Conservation (phyloP, 2,797 vertebrate species). For the Onychomys leucogaster region DNA sequence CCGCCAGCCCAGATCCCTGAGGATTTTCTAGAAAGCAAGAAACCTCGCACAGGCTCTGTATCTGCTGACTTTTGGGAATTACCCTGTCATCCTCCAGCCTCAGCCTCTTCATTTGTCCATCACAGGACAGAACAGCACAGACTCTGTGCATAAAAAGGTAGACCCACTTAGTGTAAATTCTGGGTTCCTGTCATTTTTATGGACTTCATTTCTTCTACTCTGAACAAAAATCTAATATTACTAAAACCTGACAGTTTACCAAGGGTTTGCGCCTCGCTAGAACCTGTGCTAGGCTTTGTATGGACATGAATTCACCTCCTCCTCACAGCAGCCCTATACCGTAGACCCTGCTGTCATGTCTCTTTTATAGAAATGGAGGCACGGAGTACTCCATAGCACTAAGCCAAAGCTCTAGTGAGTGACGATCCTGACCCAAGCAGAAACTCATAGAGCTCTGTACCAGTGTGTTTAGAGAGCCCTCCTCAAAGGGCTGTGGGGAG, state of each 20-base stretch:
- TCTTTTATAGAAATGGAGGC: neutral
- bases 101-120: neutral
- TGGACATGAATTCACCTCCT: neutral
- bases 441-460: neutral
- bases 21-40: neutral
- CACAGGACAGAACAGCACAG: neutral
- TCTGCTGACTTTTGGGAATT: neutral
- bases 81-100: slow-evolving; percentile 8
- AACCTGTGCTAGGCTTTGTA: neutral
- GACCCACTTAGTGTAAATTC: neutral
- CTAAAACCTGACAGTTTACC: slow-evolving; percentile 13
- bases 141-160: neutral
- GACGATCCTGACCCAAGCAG: neutral
- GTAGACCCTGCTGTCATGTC: neutral
- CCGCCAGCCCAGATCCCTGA: too few relatives aligned
- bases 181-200: neutral
- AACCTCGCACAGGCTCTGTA: neutral
- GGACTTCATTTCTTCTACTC: slow-evolving; percentile 33
- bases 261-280: neutral
- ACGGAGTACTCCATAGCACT: neutral
- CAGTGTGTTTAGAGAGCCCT: neutral
- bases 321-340: neutral
- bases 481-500: fast-evolving
- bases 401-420: neutral
- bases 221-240: neutral